Conservation (phyloP, 2,888 invertebrate species). For the Stenichneumon culpator region DNA sequence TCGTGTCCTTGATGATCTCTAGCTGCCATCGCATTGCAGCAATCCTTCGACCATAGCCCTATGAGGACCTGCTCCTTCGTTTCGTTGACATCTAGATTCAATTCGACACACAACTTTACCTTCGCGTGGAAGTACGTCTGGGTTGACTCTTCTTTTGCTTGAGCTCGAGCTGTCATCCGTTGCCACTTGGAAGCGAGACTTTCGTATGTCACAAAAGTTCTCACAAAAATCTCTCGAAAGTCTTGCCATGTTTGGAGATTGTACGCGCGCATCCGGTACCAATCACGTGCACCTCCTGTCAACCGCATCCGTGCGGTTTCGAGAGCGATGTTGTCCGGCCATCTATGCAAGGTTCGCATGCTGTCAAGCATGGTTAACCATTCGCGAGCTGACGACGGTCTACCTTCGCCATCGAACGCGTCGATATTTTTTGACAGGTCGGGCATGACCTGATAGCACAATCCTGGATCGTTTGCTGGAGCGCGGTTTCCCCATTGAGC, state of each 20-base stretch:
- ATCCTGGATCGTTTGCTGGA: background rate
- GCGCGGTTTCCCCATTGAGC: background rate
- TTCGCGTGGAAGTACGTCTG: slow-evolving; percentile 5
- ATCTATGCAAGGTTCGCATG: slow-evolving; percentile 26
- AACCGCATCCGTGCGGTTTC: slow-evolving; percentile 37
- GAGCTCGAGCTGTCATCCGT: slow-evolving; percentile 19
- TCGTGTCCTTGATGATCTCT: slow-evolving; percentile 1
- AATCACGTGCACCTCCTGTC: slow-evolving; percentile 21
- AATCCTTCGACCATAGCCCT: slow-evolving; percentile 30
- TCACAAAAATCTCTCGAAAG: slow-evolving; percentile 5
- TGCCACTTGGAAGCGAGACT: slow-evolving; percentile 13
- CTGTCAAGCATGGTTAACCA: slow-evolving; percentile 18
- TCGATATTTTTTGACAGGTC: slow-evolving; percentile 29
- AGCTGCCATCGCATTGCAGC: slow-evolving; percentile 9
- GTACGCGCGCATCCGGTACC: background rate
- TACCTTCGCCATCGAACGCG: slow-evolving; percentile 18
- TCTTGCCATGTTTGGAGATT: slow-evolving; percentile 19
- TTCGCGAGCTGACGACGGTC: slow-evolving; percentile 1
- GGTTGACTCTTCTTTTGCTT: slow-evolving; percentile 1
- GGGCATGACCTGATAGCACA: slow-evolving; percentile 20
- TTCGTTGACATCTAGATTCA: background rate
- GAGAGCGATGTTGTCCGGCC: slow-evolving; percentile 16
- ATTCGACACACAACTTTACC: slow-evolving; percentile 19
- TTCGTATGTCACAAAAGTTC: slow-evolving; percentile 2
- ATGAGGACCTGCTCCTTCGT: slow-evolving; percentile 38